Evolutionary conservation across 1,140 invertebrate species (phyloP).

Genomic region (Cecropterus lyciades): DNA sequence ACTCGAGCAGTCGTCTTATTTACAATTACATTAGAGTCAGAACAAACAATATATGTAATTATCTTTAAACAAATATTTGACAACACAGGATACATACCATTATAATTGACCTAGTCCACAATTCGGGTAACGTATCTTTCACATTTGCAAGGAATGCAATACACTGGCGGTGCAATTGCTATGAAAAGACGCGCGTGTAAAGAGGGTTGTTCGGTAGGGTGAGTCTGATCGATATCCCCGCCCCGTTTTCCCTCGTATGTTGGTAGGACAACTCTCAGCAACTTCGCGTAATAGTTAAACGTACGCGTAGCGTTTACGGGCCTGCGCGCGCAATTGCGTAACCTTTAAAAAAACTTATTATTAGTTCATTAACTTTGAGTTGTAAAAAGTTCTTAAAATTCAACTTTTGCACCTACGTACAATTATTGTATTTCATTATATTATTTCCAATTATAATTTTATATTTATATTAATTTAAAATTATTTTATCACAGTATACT

Average conservation of each 20-base stretch:
- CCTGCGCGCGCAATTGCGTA: neutral
- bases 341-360: no score
- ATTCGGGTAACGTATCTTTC: neutral
- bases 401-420: no score
- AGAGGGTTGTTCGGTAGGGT: constrained; percentile 10
- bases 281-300: constrained; percentile 19
- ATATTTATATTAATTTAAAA: no score
- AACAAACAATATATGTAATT: constrained; percentile 2
- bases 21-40: neutral
- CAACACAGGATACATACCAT: constrained; percentile 11
- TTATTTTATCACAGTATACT: no score
- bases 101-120: neutral
- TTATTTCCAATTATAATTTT: no score
- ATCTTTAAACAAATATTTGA: constrained; percentile 18
- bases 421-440: no score
- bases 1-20: neutral
- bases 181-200: neutral
- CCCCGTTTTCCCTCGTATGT: constrained; percentile 28
- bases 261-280: constrained; percentile 22
- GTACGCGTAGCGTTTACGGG: constrained; percentile 20
- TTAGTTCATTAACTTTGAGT: no score
- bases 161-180: neutral
- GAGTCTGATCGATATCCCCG: constrained; percentile 39
- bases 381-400: no score
- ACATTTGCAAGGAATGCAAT: constrained; percentile 1